These are phyloP conservation scores for Halisarca cf. caerulea DNA, from an alignment of 37 sponge, comb jelly and placozoan genomes.

Conservation along the genomic window DNA sequence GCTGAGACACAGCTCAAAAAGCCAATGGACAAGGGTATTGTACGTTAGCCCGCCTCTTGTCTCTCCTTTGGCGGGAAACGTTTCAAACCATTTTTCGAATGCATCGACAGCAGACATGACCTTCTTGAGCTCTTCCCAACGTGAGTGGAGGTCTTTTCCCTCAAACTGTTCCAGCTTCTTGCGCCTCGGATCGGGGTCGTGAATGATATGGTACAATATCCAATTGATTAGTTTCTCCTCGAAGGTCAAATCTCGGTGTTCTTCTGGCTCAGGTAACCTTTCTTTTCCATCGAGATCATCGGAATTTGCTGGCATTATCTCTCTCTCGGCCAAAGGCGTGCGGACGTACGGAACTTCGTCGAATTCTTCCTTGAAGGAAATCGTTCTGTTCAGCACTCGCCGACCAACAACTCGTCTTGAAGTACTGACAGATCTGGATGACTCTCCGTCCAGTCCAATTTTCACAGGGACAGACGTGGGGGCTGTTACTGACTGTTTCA, in stretches of 20 bases:
- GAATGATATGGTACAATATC: slow-evolving; percentile 38
- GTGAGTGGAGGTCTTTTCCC: background rate
- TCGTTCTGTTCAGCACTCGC: slow-evolving; percentile 13
- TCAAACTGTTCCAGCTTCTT: background rate
- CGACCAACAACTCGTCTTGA: background rate
- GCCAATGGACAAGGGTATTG: background rate
- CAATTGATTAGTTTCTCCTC: slow-evolving; percentile 61
- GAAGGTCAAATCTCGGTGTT: slow-evolving; percentile 14
- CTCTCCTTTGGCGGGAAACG: background rate
- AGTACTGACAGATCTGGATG: background rate
- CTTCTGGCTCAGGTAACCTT: background rate
- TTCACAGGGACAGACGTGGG: background rate
- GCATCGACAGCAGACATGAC: background rate
- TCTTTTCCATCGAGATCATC: background rate
- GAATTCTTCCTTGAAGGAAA: slow-evolving; percentile 12
- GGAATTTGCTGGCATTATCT: background rate
- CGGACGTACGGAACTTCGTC: background rate
- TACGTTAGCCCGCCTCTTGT: background rate
- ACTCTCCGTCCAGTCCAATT: slow-evolving; percentile 1
- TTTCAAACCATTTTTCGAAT: background rate
- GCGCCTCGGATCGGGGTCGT: background rate
- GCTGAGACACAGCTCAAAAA: slow-evolving; percentile 1
- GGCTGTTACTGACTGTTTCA: background rate
- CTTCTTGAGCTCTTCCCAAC: background rate
- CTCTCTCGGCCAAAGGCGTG: background rate